phyloP scores from a whole-genome alignment of 2,797 vertebrate genomes.

The Melanotaenia pygmaea region DNA sequence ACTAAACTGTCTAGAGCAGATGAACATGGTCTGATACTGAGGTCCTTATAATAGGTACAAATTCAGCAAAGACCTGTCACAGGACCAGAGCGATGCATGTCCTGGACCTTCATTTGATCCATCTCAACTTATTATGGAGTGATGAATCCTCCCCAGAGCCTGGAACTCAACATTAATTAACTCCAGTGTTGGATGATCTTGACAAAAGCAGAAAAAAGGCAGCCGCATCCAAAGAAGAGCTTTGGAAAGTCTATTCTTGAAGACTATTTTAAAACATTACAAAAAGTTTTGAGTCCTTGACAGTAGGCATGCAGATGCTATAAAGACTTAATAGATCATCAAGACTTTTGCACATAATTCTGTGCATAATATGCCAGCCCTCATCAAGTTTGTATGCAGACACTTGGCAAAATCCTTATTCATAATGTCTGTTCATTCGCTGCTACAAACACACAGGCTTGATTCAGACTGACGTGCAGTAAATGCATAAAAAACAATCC shows the following conservation, averaged over 20 bases:
- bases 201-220: neutral
- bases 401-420: slow-evolving; percentile 4
- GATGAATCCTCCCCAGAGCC: too few relatives aligned
- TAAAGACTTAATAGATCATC: neutral
- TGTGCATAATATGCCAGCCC: neutral
- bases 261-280: neutral
- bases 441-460: slow-evolving; percentile 1
- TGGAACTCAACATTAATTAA: too few relatives aligned
- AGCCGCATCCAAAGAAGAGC: neutral
- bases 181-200: neutral
- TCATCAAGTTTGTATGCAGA: neutral
- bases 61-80: too few relatives aligned
- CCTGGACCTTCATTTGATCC: too few relatives aligned
- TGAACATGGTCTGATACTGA: too few relatives aligned
- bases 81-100: too few relatives aligned
- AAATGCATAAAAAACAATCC: slow-evolving; percentile 14
- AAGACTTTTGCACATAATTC: neutral
- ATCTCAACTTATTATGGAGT: too few relatives aligned
- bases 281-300: neutral
- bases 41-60: too few relatives aligned
- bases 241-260: neutral
- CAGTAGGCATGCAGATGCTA: neutral
- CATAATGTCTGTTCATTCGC: neutral
- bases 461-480: slow-evolving; percentile 20
- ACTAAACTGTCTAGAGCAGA: too few relatives aligned